These are phyloP conservation scores for Conus canariensis DNA, from an alignment of 2,888 invertebrate species.

Conservation along the genomic window DNA sequence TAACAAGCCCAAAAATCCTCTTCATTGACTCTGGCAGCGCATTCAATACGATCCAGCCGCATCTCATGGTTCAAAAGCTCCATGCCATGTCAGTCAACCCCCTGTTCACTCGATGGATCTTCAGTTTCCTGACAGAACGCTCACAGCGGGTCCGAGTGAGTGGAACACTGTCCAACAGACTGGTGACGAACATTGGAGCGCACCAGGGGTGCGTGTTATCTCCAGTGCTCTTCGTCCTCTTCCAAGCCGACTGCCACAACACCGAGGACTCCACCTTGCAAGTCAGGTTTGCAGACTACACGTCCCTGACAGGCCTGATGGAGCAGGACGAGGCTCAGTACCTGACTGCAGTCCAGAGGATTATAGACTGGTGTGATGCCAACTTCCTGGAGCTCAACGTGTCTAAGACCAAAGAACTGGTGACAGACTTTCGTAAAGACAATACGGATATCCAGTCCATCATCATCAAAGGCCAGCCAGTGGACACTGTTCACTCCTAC, in stretches of 20 bases:
- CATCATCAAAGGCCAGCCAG: not conserved
- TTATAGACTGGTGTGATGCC: constrained; percentile 2
- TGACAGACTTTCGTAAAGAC: not conserved
- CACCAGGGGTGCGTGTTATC: constrained; percentile 27
- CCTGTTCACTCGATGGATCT: constrained; percentile 18
- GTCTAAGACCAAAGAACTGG: constrained; percentile 16
- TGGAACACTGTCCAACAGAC: not conserved
- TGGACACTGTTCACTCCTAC: not conserved
- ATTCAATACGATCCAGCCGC: constrained; percentile 13
- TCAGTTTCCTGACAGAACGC: constrained; percentile 17
- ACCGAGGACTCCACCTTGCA: not conserved
- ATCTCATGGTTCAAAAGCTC: constrained; percentile 7
- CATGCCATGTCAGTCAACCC: not conserved
- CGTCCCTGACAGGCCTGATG: not conserved
- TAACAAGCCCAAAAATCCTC: not conserved
- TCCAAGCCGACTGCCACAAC: constrained; percentile 14
- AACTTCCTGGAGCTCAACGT: constrained; percentile 34
- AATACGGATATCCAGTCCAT: not conserved
- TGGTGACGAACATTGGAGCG: constrained; percentile 6
- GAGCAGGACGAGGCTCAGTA: no score
- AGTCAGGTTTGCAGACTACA: not conserved
- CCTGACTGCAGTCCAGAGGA: not conserved
- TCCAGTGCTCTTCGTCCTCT: constrained; percentile 8
- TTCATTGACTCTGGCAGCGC: constrained; percentile 16
- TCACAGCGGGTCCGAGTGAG: constrained; percentile 16